phyloP scores from a whole-genome alignment of 2,888 invertebrate species.

The Eupsilia transversa region DNA sequence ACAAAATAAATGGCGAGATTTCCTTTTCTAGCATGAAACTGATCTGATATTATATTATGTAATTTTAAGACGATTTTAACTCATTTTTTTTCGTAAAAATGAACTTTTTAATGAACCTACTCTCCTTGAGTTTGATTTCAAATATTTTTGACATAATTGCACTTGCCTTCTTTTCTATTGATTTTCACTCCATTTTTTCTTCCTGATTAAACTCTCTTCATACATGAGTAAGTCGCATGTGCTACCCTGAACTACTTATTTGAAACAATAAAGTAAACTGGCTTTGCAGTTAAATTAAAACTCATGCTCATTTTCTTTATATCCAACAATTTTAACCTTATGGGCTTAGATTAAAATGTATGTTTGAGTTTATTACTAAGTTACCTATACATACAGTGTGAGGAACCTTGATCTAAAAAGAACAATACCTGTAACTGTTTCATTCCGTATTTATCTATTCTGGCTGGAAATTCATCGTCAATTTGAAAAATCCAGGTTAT shows the following conservation, averaged over 20 bases:
- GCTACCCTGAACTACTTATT: neutral
- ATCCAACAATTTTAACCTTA: neutral
- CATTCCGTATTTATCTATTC: conserved; percentile 76
- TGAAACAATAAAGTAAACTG: neutral
- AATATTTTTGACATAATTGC: neutral
- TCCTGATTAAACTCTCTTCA: neutral
- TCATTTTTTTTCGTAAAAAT: neutral
- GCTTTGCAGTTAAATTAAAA: neutral
- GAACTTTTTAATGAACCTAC: neutral
- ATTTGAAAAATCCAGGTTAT: conserved; percentile 83
- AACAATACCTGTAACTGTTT: conserved; percentile 62
- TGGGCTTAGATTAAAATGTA: neutral
- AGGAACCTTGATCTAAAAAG: neutral
- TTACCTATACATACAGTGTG: neutral
- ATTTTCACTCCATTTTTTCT: neutral
- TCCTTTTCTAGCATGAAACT: neutral
- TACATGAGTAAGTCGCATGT: neutral
- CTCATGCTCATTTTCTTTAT: neutral
- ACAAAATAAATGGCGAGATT: neutral
- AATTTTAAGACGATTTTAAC: neutral
- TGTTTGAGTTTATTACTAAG: neutral
- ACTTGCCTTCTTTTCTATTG: neutral
- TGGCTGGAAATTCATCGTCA: conserved; percentile 84
- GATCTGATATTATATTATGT: neutral
- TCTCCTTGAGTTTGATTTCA: too few species aligned